phyloP scores from a whole-genome alignment of 2,113 vertebrate genomes.

The Bostrychus sinensis region DNA sequence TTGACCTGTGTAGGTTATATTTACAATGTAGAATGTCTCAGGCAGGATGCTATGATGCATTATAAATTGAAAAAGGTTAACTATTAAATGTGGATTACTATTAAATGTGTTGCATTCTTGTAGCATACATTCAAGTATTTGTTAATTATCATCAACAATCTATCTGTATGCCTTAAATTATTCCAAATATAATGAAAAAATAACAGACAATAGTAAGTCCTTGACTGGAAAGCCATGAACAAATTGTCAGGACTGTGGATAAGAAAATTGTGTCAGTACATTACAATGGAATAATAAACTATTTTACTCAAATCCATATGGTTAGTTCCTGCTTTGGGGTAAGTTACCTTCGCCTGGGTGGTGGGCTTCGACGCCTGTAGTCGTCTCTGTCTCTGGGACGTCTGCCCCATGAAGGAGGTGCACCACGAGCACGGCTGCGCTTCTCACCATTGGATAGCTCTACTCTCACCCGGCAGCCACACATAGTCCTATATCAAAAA shows the following conservation, averaged over 20 bases:
- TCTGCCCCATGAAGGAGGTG: slow-evolving; percentile 93
- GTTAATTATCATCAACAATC: not conserved
- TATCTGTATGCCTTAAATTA: not conserved
- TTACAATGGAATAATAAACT: slow-evolving; percentile 11
- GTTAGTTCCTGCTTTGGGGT: slow-evolving; percentile 14
- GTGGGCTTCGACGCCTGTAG: slow-evolving; percentile 90
- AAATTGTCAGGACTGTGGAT: slow-evolving; percentile 53
- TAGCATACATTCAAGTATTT: not conserved
- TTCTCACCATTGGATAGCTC: slow-evolving; percentile 97
- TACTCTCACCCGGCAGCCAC: slow-evolving; percentile 94
- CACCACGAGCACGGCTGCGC: slow-evolving; percentile 91
- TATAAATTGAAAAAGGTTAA: slow-evolving; percentile 19
- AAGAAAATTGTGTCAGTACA: slow-evolving; percentile 38
- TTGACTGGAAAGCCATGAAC: slow-evolving; percentile 40
- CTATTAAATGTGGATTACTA: too few relatives aligned
- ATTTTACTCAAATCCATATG: slow-evolving; percentile 18
- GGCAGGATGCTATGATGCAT: slow-evolving; percentile 34
- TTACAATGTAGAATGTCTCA: not conserved
- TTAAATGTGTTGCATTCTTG: not conserved
- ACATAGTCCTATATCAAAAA: slow-evolving; percentile 83
- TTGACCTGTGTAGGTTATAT: slow-evolving; percentile 15
- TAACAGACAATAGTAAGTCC: slow-evolving; percentile 32
- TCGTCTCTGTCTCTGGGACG: slow-evolving; percentile 94
- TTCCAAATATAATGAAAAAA: slow-evolving; percentile 11
- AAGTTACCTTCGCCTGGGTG: slow-evolving; percentile 90